Evolutionary conservation across 2,888 invertebrate genomes (phyloP).

Genomic region (Agonopterix heracliana): DNA sequence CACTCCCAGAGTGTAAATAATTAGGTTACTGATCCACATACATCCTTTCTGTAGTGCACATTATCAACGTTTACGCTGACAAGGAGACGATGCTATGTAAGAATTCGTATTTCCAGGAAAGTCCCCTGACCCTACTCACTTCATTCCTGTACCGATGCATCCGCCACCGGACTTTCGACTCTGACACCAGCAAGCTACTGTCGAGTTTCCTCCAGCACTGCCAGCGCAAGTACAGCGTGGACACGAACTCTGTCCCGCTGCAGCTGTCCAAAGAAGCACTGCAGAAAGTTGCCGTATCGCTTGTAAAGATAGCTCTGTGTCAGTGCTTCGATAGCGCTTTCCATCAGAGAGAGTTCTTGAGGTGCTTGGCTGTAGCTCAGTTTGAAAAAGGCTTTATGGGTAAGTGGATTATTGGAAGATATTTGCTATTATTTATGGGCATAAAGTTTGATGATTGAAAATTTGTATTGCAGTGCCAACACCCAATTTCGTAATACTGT

Average conservation of each 20-base stretch:
- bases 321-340: conserved; percentile 78
- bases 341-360: conserved; percentile 79
- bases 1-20: too few species aligned
- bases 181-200: conserved; percentile 50
- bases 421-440: not conserved
- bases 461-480: conserved; percentile 48
- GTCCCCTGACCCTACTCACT: conserved; percentile 76
- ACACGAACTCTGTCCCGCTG: conserved; percentile 42
- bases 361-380: conserved; percentile 72
- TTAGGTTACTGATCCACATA: too few species aligned
- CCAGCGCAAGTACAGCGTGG: conserved; percentile 56
- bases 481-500: conserved; percentile 54
- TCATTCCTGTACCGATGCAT: conserved; percentile 76
- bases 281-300: conserved; percentile 72
- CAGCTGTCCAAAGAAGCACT: conserved; percentile 71
- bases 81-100: too few species aligned
- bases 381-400: conserved; percentile 74
- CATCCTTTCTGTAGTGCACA: too few species aligned
- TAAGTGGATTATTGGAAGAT: conserved; percentile 22
- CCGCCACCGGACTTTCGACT: conserved; percentile 61
- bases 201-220: conserved; percentile 50
- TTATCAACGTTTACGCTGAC: too few species aligned
- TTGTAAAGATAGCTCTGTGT: conserved; percentile 78
- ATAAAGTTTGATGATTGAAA: not conserved
- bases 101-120: conserved; percentile 70